Evolutionary conservation across 2,113 vertebrate genomes (phyloP).

Genomic region (Pelmatolapia mariae): DNA sequence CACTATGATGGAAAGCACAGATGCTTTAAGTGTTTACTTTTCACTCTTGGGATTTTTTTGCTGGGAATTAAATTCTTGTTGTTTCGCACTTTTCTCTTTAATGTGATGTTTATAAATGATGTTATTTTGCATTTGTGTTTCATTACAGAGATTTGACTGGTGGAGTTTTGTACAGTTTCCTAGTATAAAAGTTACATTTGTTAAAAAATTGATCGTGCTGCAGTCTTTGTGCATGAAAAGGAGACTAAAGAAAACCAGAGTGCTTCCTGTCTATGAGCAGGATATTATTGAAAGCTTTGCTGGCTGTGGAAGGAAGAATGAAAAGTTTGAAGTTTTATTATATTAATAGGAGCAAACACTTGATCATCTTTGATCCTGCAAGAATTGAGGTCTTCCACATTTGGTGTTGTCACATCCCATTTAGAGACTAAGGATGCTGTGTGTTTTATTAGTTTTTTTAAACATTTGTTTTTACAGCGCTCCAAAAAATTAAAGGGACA

Average conservation of each 20-base stretch:
- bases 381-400: background rate
- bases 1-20: fast-evolving
- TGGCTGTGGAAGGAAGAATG: fast-evolving
- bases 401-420: background rate
- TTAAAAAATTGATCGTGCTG: fast-evolving
- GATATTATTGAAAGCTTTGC: fast-evolving
- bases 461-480: fast-evolving
- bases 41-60: fast-evolving
- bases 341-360: fast-evolving
- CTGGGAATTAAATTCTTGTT: fast-evolving
- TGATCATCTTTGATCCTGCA: background rate
- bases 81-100: background rate
- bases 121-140: background rate
- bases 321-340: background rate
- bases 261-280: background rate
- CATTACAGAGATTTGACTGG: fast-evolving
- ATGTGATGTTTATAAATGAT: background rate
- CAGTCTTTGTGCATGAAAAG: fast-evolving
- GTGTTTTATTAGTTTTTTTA: too few relatives aligned
- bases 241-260: background rate
- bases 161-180: fast-evolving
- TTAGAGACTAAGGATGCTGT: too few relatives aligned
- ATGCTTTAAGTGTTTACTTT: background rate
- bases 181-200: fast-evolving
- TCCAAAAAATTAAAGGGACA: background rate